phyloP scores from a whole-genome alignment of 2,888 invertebrate genomes.

The Serripes groenlandicus region DNA sequence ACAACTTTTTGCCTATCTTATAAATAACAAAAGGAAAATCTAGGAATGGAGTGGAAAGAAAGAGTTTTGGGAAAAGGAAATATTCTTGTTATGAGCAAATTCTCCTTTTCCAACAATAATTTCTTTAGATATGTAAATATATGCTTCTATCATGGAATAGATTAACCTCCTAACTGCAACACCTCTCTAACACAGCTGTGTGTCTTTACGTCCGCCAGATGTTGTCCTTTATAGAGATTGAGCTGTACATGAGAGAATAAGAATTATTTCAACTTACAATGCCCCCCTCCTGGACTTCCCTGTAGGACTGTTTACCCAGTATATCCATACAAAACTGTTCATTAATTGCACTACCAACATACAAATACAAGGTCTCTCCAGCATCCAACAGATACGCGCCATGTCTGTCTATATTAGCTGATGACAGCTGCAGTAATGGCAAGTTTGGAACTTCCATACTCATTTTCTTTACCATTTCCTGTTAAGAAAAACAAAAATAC shows the following conservation, averaged over 20 bases:
- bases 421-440: constrained; percentile 94
- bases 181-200: no score
- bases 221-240: no score
- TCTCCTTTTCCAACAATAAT: no score
- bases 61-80: no score
- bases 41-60: no score
- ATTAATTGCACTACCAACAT: constrained; percentile 93
- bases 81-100: no score
- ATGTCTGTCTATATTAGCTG: constrained; percentile 90
- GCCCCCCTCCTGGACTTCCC: constrained; percentile 80
- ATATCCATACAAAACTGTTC: constrained; percentile 92
- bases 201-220: no score
- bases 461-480: constrained; percentile 84
- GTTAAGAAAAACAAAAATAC: constrained; percentile 23
- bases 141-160: no score
- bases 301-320: constrained; percentile 89
- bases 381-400: constrained; percentile 97
- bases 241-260: background rate
- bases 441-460: constrained; percentile 88
- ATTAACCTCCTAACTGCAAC: no score
- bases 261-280: constrained; percentile 72
- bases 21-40: no score
- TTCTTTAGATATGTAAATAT: no score
- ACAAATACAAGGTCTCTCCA: constrained; percentile 93
- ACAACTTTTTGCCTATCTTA: no score